phyloP scores from a whole-genome alignment of 2,113 vertebrate genomes.

The Lota lota region DNA sequence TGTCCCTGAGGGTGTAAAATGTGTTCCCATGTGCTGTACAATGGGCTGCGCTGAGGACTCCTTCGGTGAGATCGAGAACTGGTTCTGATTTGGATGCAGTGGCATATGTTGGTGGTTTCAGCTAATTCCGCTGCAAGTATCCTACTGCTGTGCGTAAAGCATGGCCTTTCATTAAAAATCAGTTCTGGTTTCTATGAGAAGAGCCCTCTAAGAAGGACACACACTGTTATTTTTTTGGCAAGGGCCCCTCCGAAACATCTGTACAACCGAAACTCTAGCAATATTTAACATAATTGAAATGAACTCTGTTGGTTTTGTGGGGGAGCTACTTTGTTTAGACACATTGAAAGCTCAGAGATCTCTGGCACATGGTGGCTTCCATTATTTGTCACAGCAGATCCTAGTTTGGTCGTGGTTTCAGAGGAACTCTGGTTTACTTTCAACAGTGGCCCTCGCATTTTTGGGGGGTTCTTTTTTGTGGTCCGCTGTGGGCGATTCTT shows the following conservation, averaged over 20 bases:
- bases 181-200: slow-evolving; percentile 13
- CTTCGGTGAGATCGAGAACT: no score
- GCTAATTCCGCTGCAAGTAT: slow-evolving; percentile 6
- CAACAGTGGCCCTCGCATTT: slow-evolving; percentile 5
- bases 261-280: slow-evolving; percentile 14
- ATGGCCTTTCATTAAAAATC: slow-evolving; percentile 23
- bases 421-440: slow-evolving; percentile 9
- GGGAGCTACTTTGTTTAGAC: slow-evolving; percentile 10
- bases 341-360: not conserved
- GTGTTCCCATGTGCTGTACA: not conserved
- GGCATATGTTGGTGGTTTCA: slow-evolving; percentile 24
- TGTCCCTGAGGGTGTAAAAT: slow-evolving; percentile 1
- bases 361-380: slow-evolving; percentile 11
- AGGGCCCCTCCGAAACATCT: not conserved
- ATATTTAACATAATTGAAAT: slow-evolving; percentile 16
- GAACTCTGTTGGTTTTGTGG: slow-evolving; percentile 2
- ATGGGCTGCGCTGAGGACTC: slow-evolving; percentile 2
- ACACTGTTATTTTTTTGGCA: not conserved
- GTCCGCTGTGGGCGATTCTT: slow-evolving; percentile 6
- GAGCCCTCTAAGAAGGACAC: slow-evolving; percentile 8
- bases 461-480: no score
- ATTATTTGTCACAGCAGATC: slow-evolving; percentile 28
- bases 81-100: slow-evolving; percentile 13
- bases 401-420: slow-evolving; percentile 20
- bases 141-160: not conserved